A percentile compares a stretch with the other conserved stretches of the same genome.
These are phyloP conservation scores for Albula goreensis DNA, from an alignment of 2,113 vertebrate species.

Conservation along the genomic window DNA sequence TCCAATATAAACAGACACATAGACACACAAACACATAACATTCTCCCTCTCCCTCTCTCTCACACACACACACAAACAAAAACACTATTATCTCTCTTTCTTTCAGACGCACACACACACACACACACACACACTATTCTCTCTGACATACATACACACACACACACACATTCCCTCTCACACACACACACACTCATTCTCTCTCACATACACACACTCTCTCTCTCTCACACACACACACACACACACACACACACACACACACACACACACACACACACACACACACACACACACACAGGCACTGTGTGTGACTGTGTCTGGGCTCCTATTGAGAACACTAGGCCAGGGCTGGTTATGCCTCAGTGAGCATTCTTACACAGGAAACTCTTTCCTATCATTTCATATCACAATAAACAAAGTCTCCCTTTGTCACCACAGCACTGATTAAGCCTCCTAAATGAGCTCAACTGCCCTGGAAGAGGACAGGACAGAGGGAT, in stretches of 20 bases:
- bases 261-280: neutral
- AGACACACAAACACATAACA: too few species aligned
- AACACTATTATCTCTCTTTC: too few species aligned
- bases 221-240: too few species aligned
- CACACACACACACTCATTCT: too few species aligned
- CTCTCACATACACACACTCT: too few species aligned
- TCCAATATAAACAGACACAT: too few species aligned
- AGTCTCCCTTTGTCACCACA: slow-evolving; percentile 13
- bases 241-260: neutral
- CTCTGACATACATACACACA: too few species aligned
- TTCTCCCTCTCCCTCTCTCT: too few species aligned
- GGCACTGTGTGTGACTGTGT: neutral
- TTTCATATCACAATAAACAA: slow-evolving; percentile 32
- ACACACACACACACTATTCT: too few species aligned
- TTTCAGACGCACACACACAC: too few species aligned
- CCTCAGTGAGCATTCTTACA: slow-evolving; percentile 19
- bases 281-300: neutral
- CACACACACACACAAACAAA: too few species aligned
- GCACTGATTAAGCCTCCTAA: slow-evolving; percentile 10
- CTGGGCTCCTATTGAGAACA: slow-evolving; percentile 7
- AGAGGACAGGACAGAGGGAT: neutral
- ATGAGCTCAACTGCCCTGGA: slow-evolving; percentile 9
- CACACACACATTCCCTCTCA: too few species aligned
- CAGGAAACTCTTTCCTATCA: slow-evolving; percentile 13
- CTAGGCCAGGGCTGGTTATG: neutral